Base-by-base conservation (phyloP, 2,797 vertebrate genomes). In the Alauda arvensis region DNA sequence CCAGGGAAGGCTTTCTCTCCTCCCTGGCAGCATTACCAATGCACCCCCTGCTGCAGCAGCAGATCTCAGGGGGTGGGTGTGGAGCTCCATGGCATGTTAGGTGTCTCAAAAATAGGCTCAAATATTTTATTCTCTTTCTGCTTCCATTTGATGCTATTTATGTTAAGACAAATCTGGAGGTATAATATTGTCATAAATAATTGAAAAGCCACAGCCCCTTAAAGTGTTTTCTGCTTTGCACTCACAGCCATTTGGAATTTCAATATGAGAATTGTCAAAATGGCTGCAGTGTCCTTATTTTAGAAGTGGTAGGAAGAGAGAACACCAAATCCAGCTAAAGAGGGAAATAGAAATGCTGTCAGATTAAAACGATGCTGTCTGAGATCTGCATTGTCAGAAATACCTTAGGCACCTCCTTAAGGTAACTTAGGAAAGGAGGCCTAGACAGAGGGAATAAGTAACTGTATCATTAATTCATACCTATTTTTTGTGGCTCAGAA, bases 51-150 rank as follows among this genome's bases (percentile, higher is more conserved):
- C 39, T 78, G 74, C 74, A 69, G 77, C 56, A 90, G 52, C 0
- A 88, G 82, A 85, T 63, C 69, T 85, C 31, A 55, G 85, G 90
- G 56, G 82, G 82, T 0, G 74, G 74, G 84, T 83, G 88, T 63
- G 60, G 79, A 90, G 68, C 63, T 92, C 65, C 1, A 5, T 51
- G 53, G 63, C 52, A 46, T 55, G 60, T 80, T 83, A 88, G 67
- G 77, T 76, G 49, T 66, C 56, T 90, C 71, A 92, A 94, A 95
- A 94, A 92, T 88, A 93, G 88, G n/a, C 55, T 83, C 2, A 1
- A 87, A 86, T 95, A 62, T 90, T 93, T 83, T 87, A 93, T 93
- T 91, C 71, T 72, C 57, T 83, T 93, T 89, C 80, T 84, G 90
- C 52, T 92, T 29, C 55, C 52, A 40, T 81, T 90, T 79, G 83